Evolutionary conservation across 2,797 vertebrate genomes (phyloP).

Genomic region (Squalus acanthias): DNA sequence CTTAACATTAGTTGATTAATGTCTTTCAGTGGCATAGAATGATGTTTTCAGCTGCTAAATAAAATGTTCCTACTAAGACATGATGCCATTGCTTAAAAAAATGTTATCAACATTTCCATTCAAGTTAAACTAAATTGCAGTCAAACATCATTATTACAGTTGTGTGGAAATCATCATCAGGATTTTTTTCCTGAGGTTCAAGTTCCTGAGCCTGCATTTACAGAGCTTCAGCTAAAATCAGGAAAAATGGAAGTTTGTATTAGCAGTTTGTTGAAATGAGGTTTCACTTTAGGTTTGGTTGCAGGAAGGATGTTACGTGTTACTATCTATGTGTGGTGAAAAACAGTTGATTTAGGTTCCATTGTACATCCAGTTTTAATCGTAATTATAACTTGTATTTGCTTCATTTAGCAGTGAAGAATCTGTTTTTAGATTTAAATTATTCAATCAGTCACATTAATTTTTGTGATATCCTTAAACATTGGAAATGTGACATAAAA

Average conservation of each 20-base stretch:
- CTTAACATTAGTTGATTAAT: neutral
- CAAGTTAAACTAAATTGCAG: neutral
- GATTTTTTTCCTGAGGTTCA: neutral
- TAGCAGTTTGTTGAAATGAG: neutral
- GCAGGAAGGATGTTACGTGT: neutral
- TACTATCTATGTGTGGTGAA: neutral
- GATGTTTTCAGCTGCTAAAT: neutral
- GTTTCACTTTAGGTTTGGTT: neutral
- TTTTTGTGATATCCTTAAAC: neutral
- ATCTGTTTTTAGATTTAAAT: neutral
- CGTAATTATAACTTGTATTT: neutral
- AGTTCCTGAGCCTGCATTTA: neutral
- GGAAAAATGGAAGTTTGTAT: neutral
- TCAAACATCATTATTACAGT: neutral
- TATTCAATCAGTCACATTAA: neutral
- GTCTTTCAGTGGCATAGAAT: neutral
- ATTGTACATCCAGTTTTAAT: neutral
- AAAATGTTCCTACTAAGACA: neutral
- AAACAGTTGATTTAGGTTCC: neutral
- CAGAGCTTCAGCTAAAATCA: neutral
- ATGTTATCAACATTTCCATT: too few species aligned
- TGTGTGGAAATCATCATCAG: neutral
- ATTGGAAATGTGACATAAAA: neutral
- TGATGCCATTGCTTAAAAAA: neutral
- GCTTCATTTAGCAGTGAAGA: neutral